phyloP scores from a whole-genome alignment of 2,113 vertebrate species.

The Cichladusa arquata region DNA sequence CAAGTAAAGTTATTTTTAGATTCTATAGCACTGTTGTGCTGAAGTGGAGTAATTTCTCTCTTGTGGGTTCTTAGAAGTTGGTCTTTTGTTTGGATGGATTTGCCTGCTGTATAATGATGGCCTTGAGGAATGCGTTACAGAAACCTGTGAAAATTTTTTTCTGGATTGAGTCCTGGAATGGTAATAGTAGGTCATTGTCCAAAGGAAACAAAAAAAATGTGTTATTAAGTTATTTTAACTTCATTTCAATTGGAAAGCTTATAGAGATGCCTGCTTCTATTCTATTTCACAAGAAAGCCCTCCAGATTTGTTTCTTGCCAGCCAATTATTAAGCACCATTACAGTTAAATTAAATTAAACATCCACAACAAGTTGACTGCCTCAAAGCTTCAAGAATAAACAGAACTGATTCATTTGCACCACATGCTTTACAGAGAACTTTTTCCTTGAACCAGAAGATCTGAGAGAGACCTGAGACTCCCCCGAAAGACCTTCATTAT shows the following conservation, averaged over 20 bases:
- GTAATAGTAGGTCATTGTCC: constrained; percentile 31
- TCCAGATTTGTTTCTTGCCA: constrained; percentile 23
- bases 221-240: constrained; percentile 64
- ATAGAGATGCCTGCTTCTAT: constrained; percentile 26
- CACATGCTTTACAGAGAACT: not conserved
- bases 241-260: constrained; percentile 45
- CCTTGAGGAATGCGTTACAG: constrained; percentile 15
- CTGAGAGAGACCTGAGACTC: not conserved
- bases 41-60: not conserved
- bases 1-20: constrained; percentile 6
- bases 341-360: constrained; percentile 45
- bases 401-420: not conserved
- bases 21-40: not conserved
- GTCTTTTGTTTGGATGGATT: constrained; percentile 28
- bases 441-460: not conserved
- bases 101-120: constrained; percentile 14
- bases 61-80: not conserved
- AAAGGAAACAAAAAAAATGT: constrained; percentile 54
- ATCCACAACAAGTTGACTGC: not conserved
- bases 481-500: not conserved
- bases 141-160: constrained; percentile 23
- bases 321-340: constrained; percentile 15
- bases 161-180: constrained; percentile 11
- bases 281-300: constrained; percentile 13
- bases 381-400: not conserved